These are phyloP conservation scores for Erynnis tages DNA, from an alignment of 2,888 invertebrate species.

Conservation along the genomic window DNA sequence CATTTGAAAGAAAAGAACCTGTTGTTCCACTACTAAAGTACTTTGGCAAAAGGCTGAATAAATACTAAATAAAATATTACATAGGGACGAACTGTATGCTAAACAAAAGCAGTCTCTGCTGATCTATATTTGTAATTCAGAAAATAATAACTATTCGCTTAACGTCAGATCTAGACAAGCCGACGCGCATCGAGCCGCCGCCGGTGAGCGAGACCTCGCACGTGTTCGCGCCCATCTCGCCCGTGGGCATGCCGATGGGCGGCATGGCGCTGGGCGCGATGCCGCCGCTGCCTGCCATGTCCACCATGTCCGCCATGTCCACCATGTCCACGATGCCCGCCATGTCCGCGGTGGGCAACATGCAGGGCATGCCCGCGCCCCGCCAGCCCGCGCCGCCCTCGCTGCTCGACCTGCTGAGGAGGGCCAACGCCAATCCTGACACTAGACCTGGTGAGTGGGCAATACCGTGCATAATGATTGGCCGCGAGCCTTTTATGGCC, in stretches of 20 bases:
- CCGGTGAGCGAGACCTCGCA: conserved; percentile 66
- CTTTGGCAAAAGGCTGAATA: too few species aligned
- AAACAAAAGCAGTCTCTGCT: too few species aligned
- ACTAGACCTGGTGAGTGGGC: conserved; percentile 52
- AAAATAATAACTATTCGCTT: background rate
- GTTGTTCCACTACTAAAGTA: too few species aligned
- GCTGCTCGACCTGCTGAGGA: conserved; percentile 86
- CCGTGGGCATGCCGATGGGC: conserved; percentile 53
- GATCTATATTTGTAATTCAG: too few species aligned
- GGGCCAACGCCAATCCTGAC: conserved; percentile 78
- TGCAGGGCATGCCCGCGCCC: background rate
- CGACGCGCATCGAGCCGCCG: conserved; percentile 45
- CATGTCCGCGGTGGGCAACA: conserved; percentile 76
- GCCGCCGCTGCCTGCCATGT: conserved; percentile 49
- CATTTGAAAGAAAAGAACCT: too few species aligned
- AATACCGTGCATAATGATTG: too few species aligned
- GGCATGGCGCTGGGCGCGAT: too few species aligned
- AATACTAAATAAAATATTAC: too few species aligned
- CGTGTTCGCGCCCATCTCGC: conserved; percentile 33
- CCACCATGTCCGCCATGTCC: conserved; percentile 62
- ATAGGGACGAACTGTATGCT: too few species aligned
- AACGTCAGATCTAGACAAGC: conserved; percentile 55
- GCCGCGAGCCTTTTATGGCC: too few species aligned
- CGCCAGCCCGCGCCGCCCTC: conserved; percentile 65
- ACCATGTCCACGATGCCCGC: conserved; percentile 79